phyloP scores from a whole-genome alignment of 2,888 invertebrate species.

The Tachystola acroxantha region DNA sequence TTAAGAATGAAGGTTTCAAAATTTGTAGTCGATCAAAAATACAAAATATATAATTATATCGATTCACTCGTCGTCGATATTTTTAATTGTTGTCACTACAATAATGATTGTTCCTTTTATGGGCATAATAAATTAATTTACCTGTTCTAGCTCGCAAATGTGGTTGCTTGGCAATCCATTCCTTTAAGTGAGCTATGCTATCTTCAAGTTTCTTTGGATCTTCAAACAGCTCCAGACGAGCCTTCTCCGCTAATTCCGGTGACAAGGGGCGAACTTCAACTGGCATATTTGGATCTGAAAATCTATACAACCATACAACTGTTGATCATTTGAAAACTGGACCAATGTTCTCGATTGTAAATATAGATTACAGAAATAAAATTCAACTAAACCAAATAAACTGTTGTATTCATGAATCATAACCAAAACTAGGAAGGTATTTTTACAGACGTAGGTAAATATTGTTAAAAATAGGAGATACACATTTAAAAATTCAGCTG shows the following conservation, averaged over 20 bases:
- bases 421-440: too few relatives aligned
- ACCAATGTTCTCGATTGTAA: too few relatives aligned
- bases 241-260: slow-evolving; percentile 38
- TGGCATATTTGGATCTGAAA: slow-evolving; percentile 17
- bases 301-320: neutral
- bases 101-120: too few relatives aligned
- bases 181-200: slow-evolving; percentile 62
- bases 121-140: too few relatives aligned
- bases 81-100: too few relatives aligned
- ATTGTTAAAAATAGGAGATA: too few relatives aligned
- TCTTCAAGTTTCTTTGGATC: slow-evolving; percentile 53
- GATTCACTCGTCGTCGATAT: too few relatives aligned
- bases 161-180: slow-evolving; percentile 71
- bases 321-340: neutral
- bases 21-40: too few relatives aligned
- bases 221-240: slow-evolving; percentile 66
- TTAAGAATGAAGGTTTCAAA: too few relatives aligned
- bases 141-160: slow-evolving; percentile 49
- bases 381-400: neutral
- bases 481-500: too few relatives aligned
- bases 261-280: slow-evolving; percentile 27
- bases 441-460: too few relatives aligned
- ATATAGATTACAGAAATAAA: neutral
- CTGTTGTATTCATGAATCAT: neutral
- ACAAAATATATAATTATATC: too few relatives aligned